Conservation (phyloP, 2,888 invertebrate species). For the Gasteruption jaculator region DNA sequence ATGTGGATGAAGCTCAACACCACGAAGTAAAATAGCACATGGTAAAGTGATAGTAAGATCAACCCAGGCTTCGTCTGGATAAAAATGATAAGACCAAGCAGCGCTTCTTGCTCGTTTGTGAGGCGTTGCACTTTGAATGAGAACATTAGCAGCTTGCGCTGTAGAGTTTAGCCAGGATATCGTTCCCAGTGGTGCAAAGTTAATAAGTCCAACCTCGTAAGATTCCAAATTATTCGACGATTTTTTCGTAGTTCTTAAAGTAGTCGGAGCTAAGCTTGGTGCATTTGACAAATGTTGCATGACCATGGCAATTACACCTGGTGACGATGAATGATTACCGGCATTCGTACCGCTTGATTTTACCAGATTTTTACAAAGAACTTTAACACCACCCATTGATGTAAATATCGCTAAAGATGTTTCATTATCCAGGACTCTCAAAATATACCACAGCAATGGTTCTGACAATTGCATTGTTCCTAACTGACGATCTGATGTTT, state of each 20-base stretch:
- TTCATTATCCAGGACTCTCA: slow-evolving; percentile 74
- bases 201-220: slow-evolving; percentile 70
- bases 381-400: slow-evolving; percentile 69
- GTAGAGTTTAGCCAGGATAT: slow-evolving; percentile 79
- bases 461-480: slow-evolving; percentile 69
- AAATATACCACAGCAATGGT: slow-evolving; percentile 79
- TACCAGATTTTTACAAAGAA: slow-evolving; percentile 75
- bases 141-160: slow-evolving; percentile 83
- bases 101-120: slow-evolving; percentile 83
- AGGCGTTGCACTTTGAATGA: slow-evolving; percentile 78
- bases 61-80: slow-evolving; percentile 83
- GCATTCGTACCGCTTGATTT: slow-evolving; percentile 39
- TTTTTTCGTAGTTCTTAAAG: slow-evolving; percentile 49
- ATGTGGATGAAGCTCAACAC: slow-evolving; percentile 84
- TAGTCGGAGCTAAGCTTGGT: slow-evolving; percentile 50
- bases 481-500: slow-evolving; percentile 35
- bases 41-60: slow-evolving; percentile 84
- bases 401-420: slow-evolving; percentile 72
- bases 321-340: slow-evolving; percentile 57
- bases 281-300: slow-evolving; percentile 61
- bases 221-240: slow-evolving; percentile 56
- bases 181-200: slow-evolving; percentile 83
- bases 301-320: slow-evolving; percentile 54
- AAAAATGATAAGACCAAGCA: slow-evolving; percentile 96
- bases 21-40: slow-evolving; percentile 81